Conservation (phyloP, 35 echinoderm and acorn worm genomes). For the Holothuria glaberrima region DNA sequence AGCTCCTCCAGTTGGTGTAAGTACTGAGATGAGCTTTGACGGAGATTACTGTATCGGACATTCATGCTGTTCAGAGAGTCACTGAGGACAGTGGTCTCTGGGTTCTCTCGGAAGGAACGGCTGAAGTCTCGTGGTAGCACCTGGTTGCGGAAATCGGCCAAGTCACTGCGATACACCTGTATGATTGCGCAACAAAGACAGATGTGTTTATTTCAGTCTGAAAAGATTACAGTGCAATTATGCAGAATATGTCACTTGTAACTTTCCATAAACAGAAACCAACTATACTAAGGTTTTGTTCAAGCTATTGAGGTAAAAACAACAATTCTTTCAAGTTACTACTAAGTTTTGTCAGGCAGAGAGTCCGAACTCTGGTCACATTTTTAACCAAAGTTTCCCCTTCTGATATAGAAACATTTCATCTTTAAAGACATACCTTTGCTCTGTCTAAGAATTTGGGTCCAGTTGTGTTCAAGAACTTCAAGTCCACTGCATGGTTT, state of each 20-base stretch:
- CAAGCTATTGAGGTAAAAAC: too few relatives aligned
- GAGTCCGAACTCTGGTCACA: too few relatives aligned
- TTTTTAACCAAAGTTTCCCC: too few relatives aligned
- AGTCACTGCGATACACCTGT: constrained; percentile 76
- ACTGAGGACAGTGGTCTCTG: constrained; percentile 72
- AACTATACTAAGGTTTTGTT: too few relatives aligned
- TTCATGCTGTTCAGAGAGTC: constrained; percentile 68
- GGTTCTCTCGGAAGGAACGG: constrained; percentile 81
- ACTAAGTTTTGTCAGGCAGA: too few relatives aligned
- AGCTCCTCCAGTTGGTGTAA: constrained; percentile 72
- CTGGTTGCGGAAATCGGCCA: constrained; percentile 69
- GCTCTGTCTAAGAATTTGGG: constrained; percentile 82
- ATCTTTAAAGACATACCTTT: constrained; percentile 64
- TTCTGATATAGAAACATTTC: too few relatives aligned
- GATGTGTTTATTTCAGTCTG: too few relatives aligned
- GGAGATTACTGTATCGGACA: constrained; percentile 67
- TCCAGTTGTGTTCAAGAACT: constrained; percentile 90
- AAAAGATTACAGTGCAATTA: too few relatives aligned
- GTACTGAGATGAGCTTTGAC: constrained; percentile 64
- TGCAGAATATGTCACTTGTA: too few relatives aligned
- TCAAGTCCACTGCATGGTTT: constrained; percentile 78
- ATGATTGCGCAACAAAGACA: too few relatives aligned
- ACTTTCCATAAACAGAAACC: too few relatives aligned
- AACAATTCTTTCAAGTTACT: too few relatives aligned
- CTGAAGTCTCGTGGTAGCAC: constrained; percentile 74